phyloP scores from a whole-genome alignment of 2,797 vertebrate genomes.

The Erpetoichthys calabaricus region DNA sequence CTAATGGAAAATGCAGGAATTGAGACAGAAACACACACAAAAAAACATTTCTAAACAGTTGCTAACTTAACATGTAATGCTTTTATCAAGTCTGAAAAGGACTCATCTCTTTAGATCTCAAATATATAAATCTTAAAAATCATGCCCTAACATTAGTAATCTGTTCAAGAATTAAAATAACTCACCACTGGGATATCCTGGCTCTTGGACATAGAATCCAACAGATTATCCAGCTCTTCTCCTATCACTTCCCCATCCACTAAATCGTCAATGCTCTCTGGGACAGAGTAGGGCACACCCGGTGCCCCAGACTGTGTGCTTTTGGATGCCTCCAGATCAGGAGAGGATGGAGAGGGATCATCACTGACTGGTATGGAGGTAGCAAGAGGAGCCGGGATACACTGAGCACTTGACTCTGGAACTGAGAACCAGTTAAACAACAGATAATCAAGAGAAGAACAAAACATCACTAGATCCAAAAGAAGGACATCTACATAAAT shows the following conservation, averaged over 20 bases:
- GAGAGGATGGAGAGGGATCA: conserved; percentile 44
- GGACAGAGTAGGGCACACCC: conserved; percentile 46
- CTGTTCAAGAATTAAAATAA: no score
- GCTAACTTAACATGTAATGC: no score
- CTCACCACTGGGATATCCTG: conserved; percentile 7
- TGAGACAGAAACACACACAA: no score
- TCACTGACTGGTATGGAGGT: conserved; percentile 54
- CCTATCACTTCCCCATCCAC: conserved; percentile 72
- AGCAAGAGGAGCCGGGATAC: conserved; percentile 59
- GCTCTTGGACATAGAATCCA: conserved; percentile 50
- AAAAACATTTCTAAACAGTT: no score
- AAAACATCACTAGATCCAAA: no score
- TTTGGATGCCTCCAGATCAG: conserved; percentile 40
- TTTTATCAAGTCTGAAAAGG: no score
- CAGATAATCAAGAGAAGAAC: no score
- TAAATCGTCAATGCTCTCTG: conserved; percentile 49
- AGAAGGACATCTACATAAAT: no score
- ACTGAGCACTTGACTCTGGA: conserved; percentile 49
- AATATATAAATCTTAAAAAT: no score
- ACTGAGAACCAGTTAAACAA: no score
- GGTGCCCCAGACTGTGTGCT: conserved; percentile 39
- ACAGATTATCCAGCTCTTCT: conserved; percentile 75
- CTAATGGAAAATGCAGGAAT: neutral
- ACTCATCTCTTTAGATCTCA: no score
- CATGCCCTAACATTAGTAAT: no score